Percentiles rank a stretch among this genome's conserved stretches.
Conservation (phyloP, 2,888 invertebrate genomes). For the Dioctria rufipes region DNA sequence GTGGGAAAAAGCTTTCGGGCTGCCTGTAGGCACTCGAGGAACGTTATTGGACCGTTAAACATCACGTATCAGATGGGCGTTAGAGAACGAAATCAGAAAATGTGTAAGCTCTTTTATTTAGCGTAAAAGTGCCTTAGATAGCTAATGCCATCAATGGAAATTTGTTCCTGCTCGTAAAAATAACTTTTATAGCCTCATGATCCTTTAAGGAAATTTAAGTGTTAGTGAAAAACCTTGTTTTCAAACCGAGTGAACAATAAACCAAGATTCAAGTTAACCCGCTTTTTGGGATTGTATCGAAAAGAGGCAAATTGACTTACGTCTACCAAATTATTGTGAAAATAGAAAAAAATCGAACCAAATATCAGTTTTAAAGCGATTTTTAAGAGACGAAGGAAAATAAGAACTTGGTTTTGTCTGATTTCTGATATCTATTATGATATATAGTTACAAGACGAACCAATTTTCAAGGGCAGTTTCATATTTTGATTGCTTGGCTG, state of each 20-base stretch:
- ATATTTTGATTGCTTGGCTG: too few relatives aligned
- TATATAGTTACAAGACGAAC: too few relatives aligned
- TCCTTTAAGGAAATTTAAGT: neutral
- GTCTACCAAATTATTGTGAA: too few relatives aligned
- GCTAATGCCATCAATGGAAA: conserved; percentile 7
- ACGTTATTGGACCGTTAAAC: conserved; percentile 7
- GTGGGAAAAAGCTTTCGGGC: neutral
- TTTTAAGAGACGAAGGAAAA: too few relatives aligned
- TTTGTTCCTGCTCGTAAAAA: conserved; percentile 24
- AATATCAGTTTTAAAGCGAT: too few relatives aligned
- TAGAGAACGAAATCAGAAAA: conserved; percentile 3
- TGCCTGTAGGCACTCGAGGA: neutral
- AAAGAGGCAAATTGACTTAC: too few relatives aligned
- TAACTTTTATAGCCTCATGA: conserved; percentile 2
- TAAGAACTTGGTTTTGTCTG: too few relatives aligned
- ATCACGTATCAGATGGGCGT: neutral
- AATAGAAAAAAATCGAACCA: too few relatives aligned
- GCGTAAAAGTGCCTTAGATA: neutral
- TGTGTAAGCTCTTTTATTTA: neutral
- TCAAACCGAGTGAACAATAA: neutral
- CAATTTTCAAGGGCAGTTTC: too few relatives aligned
- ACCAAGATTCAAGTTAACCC: neutral
- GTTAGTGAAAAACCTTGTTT: too few relatives aligned
- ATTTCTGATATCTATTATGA: too few relatives aligned
- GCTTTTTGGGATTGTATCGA: too few relatives aligned